Conservation (phyloP, 2,797 vertebrate genomes). For the Gobionotothen gibberifrons region DNA sequence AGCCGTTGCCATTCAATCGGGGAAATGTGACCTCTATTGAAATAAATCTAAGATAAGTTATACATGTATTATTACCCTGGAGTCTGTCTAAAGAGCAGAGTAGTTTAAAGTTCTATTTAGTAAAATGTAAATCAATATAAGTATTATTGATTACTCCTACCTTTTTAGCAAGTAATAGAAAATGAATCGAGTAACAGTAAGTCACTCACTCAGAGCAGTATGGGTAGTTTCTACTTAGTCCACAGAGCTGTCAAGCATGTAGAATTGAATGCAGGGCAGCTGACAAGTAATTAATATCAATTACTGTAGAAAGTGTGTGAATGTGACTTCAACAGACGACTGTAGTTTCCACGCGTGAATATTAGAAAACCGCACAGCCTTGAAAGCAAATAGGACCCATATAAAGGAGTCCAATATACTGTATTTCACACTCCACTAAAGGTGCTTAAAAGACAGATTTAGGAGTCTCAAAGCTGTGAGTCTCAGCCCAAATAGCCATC, state of each 20-base stretch:
- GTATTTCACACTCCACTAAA: conserved; percentile 77
- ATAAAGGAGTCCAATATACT: conserved; percentile 63
- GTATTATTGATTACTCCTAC: conserved; percentile 7
- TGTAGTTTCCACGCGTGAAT: conserved; percentile 33
- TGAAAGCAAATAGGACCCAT: conserved; percentile 48
- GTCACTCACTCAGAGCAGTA: conserved; percentile 35
- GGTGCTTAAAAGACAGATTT: conserved; percentile 63
- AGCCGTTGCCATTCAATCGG: conserved; percentile 37
- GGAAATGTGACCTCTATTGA: conserved; percentile 31
- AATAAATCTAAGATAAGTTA: conserved; percentile 14
- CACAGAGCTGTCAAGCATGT: conserved; percentile 60
- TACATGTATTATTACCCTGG: conserved; percentile 5
- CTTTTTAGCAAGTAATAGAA: conserved; percentile 22
- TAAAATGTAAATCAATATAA: conserved; percentile 11
- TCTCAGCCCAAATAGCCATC: conserved; percentile 54
- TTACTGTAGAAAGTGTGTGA: conserved; percentile 77
- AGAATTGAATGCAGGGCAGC: conserved; percentile 63
- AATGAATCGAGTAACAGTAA: conserved; percentile 32
- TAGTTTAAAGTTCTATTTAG: conserved; percentile 1
- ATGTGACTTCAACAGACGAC: conserved; percentile 70
- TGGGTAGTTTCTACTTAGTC: conserved; percentile 59
- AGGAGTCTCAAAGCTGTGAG: conserved; percentile 48
- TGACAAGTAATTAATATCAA: conserved; percentile 86
- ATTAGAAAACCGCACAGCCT: conserved; percentile 37
- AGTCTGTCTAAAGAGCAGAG: conserved; percentile 14